Evolutionary conservation across 2,113 vertebrate genomes (phyloP).

Genomic region (Bubo scandiacus): DNA sequence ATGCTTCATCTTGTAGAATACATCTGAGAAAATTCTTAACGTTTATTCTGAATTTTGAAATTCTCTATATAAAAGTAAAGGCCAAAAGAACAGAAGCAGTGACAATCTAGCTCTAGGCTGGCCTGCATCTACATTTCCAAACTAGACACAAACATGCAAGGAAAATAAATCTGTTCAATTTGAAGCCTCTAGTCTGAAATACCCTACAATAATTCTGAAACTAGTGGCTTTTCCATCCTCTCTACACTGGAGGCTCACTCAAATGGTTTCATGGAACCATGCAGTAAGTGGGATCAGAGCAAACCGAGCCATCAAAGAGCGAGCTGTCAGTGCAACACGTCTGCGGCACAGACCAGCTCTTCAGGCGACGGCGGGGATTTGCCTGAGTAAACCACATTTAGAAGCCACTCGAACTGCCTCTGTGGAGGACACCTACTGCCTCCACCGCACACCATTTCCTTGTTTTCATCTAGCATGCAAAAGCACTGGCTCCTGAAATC

Average conservation of each 20-base stretch:
- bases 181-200: background rate
- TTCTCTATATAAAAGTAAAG: background rate
- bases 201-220: background rate
- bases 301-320: background rate
- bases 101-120: background rate
- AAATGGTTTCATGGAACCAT: background rate
- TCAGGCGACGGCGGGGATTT: background rate
- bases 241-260: background rate
- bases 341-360: rapidly evolving
- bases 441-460: rapidly evolving
- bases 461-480: background rate
- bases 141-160: background rate
- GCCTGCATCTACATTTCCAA: background rate
- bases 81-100: background rate
- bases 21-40: background rate
- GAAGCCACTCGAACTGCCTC: background rate
- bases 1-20: background rate
- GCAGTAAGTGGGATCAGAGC: background rate
- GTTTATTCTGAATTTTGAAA: background rate
- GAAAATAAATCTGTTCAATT: background rate
- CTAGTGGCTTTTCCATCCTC: background rate
- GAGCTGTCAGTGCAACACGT: background rate
- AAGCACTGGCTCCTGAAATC: background rate
- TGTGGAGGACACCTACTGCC: background rate
- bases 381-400: rapidly evolving